phyloP scores from a whole-genome alignment of 2,888 invertebrate species.

The Protonemura montana region DNA sequence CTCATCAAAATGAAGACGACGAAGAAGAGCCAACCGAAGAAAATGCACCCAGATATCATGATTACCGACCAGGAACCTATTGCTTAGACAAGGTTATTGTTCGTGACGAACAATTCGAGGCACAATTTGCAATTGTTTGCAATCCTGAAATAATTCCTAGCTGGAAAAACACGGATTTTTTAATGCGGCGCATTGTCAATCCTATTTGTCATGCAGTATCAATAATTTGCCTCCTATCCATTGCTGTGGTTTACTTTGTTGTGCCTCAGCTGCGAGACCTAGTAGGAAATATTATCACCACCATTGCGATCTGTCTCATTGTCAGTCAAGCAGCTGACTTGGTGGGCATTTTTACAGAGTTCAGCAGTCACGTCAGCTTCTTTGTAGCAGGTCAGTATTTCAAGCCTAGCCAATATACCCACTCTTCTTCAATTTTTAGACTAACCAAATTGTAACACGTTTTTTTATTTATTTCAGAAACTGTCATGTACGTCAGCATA shows the following conservation, averaged over 20 bases:
- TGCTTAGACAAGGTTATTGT: constrained; percentile 79
- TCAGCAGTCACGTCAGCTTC: constrained; percentile 81
- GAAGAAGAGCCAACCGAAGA: constrained; percentile 57
- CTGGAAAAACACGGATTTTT: constrained; percentile 77
- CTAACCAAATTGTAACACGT: neutral
- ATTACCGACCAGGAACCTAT: constrained; percentile 78
- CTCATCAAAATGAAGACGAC: constrained; percentile 63
- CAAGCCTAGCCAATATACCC: too few species aligned
- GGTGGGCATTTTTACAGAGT: constrained; percentile 80
- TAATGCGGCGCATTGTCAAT: constrained; percentile 78
- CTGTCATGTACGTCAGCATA: constrained; percentile 75
- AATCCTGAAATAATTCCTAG: constrained; percentile 73
- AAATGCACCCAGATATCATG: constrained; percentile 68
- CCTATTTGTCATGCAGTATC: constrained; percentile 79
- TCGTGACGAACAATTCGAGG: constrained; percentile 64
- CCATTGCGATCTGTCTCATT: constrained; percentile 79
- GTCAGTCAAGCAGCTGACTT: constrained; percentile 79
- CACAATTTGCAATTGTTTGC: constrained; percentile 77
- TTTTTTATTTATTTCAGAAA: neutral
- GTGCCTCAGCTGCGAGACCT: constrained; percentile 83
- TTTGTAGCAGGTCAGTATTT: constrained; percentile 73
- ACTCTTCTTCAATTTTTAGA: too few species aligned
- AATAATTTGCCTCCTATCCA: constrained; percentile 72
- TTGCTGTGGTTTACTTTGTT: constrained; percentile 83
- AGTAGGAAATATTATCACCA: constrained; percentile 84